phyloP scores from a whole-genome alignment of 1,140 invertebrate genomes.

The Sipha flava region DNA sequence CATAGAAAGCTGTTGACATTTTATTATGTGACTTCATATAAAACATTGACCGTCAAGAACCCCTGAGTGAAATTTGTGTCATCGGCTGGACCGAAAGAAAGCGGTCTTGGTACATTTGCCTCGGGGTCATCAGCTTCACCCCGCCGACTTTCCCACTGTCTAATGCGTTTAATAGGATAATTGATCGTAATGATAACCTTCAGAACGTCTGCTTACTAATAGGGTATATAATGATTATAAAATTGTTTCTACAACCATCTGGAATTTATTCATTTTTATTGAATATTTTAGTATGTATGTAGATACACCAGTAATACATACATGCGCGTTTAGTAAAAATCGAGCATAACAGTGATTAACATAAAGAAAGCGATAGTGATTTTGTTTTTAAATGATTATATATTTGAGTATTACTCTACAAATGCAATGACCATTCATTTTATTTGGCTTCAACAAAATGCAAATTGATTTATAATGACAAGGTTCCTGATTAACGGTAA shows the following conservation, averaged over 20 bases:
- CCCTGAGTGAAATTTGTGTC: conserved; percentile 22
- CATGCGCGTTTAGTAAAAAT: neutral
- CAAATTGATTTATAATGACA: no score
- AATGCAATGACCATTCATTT: no score
- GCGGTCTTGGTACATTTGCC: conserved; percentile 15
- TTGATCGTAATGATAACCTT: conserved; percentile 1
- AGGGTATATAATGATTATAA: neutral
- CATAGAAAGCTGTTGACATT: conserved; percentile 22
- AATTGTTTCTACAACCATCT: neutral
- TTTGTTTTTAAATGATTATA: neutral
- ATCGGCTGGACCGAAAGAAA: conserved; percentile 7
- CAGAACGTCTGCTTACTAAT: neutral
- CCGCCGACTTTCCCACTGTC: conserved; percentile 13
- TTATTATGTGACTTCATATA: conserved; percentile 13
- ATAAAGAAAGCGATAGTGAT: neutral
- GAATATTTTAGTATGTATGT: neutral
- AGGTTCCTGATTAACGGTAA: no score
- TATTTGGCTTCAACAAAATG: no score
- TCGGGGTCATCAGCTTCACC: conserved; percentile 22
- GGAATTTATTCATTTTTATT: neutral
- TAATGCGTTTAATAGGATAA: conserved; percentile 8
- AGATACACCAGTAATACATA: neutral
- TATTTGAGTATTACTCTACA: neutral
- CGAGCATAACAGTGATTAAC: neutral
- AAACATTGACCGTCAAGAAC: neutral